phyloP scores from a whole-genome alignment of 2,113 vertebrate species.

The Tachuris rubrigastra region DNA sequence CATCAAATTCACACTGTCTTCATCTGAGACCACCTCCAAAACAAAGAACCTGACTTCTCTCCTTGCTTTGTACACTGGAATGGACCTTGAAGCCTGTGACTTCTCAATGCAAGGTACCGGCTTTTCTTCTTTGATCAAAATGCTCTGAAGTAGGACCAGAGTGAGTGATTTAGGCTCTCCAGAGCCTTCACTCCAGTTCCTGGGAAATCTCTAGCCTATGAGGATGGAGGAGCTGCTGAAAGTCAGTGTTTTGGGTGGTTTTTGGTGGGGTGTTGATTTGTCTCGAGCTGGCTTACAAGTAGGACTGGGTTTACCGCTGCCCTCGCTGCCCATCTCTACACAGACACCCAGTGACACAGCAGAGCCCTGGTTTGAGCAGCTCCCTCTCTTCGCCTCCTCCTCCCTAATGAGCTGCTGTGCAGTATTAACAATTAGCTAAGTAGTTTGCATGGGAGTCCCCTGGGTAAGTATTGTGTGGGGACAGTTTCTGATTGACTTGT shows the following conservation, averaged over 20 bases:
- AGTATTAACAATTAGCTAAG: not conserved
- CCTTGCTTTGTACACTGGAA: conserved; percentile 55
- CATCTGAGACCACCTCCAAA: not conserved
- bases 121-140: not conserved
- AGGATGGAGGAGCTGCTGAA: not conserved
- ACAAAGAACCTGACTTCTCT: conserved; percentile 41
- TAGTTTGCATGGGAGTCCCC: not conserved
- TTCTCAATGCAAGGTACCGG: conserved; percentile 73
- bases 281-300: not conserved
- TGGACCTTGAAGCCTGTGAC: conserved; percentile 67
- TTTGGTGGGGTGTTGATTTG: not conserved
- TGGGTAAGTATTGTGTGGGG: conserved; percentile 34
- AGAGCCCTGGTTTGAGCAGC: not conserved
- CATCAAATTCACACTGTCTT: conserved; percentile 14
- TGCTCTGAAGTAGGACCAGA: not conserved
- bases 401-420: not conserved
- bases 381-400: not conserved
- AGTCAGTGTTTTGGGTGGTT: not conserved
- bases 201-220: not conserved
- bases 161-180: not conserved
- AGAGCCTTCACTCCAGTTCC: not conserved
- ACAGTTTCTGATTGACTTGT: conserved; percentile 38
- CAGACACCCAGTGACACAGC: not conserved
- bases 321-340: not conserved
- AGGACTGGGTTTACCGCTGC: not conserved